Conservation (phyloP, 2,113 vertebrate genomes). For the Panthera uncia region DNA sequence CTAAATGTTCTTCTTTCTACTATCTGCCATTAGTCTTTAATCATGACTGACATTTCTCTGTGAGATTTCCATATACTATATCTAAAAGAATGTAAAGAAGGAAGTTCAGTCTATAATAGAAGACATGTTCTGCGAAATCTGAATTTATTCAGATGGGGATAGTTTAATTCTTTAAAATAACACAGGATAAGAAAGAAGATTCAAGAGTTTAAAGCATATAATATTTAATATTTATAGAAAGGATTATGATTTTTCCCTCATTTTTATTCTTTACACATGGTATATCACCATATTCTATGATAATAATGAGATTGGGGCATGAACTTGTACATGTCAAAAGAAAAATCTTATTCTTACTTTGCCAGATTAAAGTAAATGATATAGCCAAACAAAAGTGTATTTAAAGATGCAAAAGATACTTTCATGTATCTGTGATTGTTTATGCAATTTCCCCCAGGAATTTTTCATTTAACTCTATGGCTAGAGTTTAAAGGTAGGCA, state of each 20-base stretch:
- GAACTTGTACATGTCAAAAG: constrained; percentile 15
- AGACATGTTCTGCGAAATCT: neutral
- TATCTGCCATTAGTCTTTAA: neutral
- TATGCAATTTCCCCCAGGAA: neutral
- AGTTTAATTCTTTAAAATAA: constrained; percentile 44
- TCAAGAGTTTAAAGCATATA: constrained; percentile 17
- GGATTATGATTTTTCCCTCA: neutral
- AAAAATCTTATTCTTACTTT: constrained; percentile 27
- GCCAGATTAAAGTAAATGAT: constrained; percentile 26
- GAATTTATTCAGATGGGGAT: neutral
- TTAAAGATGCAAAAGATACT: neutral
- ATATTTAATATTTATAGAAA: neutral
- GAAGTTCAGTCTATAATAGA: neutral
- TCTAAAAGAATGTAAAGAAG: constrained; percentile 9
- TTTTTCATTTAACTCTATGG: neutral
- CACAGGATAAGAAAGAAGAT: neutral
- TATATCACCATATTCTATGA: neutral
- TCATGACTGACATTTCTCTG: neutral
- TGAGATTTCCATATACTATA: neutral
- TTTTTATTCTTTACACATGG: neutral
- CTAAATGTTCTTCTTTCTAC: neutral
- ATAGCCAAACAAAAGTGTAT: constrained; percentile 2
- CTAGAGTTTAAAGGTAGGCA: neutral
- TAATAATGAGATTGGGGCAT: neutral
- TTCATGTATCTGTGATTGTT: neutral